Base-by-base conservation (phyloP, 2,797 vertebrate species). In the Melopsittacus undulatus region DNA sequence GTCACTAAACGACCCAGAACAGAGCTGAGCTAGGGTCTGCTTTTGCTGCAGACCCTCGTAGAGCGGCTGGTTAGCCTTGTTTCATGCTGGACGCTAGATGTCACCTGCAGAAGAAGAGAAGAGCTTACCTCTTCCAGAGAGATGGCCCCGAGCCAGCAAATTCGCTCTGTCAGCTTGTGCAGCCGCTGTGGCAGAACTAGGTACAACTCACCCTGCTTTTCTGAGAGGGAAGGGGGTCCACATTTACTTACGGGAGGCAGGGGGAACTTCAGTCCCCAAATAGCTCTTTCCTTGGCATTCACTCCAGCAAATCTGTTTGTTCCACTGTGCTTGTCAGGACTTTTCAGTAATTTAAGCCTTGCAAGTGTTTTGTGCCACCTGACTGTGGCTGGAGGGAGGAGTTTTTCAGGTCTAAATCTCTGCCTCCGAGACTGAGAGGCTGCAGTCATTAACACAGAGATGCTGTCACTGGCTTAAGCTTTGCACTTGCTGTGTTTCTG, bases 141-240 rank as follows among this genome's bases (percentile, higher is more conserved):
- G 92, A 96, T 98, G 98, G 97, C 98, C 98, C 82, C 97, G 95
- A 74, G 94, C 94, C 86, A 98, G 98, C 98, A 98, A 98, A 97
- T 98, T 98, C 96, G 89, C 96, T 26, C 95, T 98, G 91, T 98
- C 98, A 56, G 98, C 98, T 87, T 98, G 98, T 93, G 98, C 98
- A 38, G 98, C 98, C 30, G 93, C 97, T 68, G 98, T 98, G 96
- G 98, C 98, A 93, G 98, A 98, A 97, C 97, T 98, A 98, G 98
- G 98, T 98, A 98, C 94, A 94, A 27, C 57, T 67, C 73, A 75
- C 73, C 4, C 27, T 70, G 26, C 22, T 72, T 86, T 93, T 52
- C 77, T 5, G 78, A 91, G 88, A 81, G 92, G 93, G 90, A 94
- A 64, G 69, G 90, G 89, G 87, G 49, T 62, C 40, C 46, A 6